phyloP scores from a whole-genome alignment of 37 sponge, comb jelly and placozoan genomes.

The Spongia lamella region DNA sequence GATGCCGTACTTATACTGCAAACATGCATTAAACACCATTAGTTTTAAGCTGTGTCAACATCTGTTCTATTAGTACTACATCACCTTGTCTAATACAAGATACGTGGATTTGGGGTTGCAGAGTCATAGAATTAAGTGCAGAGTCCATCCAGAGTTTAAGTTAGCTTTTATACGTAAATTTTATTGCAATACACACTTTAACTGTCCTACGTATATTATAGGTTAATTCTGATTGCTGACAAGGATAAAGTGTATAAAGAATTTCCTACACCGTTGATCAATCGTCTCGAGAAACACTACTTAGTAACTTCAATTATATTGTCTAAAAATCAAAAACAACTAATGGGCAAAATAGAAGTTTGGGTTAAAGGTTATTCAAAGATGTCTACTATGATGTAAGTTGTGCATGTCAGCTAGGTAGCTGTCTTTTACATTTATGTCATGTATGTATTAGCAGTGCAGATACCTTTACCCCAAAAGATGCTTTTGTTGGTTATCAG shows the following conservation, averaged over 20 bases:
- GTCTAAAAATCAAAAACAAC: neutral
- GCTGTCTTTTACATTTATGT: neutral
- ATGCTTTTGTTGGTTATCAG: slow-evolving; percentile 91
- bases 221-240: slow-evolving; percentile 67
- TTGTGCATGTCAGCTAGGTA: slow-evolving; percentile 24
- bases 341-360: neutral
- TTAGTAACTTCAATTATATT: slow-evolving; percentile 41
- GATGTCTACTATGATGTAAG: slow-evolving; percentile 14
- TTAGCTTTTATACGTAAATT: no score
- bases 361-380: slow-evolving; percentile 17
- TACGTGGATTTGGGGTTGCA: slow-evolving; percentile 67
- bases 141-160: slow-evolving; percentile 54
- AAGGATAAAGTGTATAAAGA: slow-evolving; percentile 53
- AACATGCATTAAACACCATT: no score
- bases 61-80: slow-evolving; percentile 30
- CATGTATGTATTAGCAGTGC: neutral
- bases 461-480: slow-evolving; percentile 34
- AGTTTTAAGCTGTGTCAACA: no score
- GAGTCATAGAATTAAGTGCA: slow-evolving; percentile 57
- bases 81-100: slow-evolving; percentile 7
- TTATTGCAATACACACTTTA: no score
- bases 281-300: slow-evolving; percentile 78
- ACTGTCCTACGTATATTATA: slow-evolving; percentile 14
- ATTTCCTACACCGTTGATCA: slow-evolving; percentile 80
- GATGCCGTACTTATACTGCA: no score